Evolutionary conservation across 2,797 vertebrate species (phyloP).

Genomic region (Myiotriccus ornatus): DNA sequence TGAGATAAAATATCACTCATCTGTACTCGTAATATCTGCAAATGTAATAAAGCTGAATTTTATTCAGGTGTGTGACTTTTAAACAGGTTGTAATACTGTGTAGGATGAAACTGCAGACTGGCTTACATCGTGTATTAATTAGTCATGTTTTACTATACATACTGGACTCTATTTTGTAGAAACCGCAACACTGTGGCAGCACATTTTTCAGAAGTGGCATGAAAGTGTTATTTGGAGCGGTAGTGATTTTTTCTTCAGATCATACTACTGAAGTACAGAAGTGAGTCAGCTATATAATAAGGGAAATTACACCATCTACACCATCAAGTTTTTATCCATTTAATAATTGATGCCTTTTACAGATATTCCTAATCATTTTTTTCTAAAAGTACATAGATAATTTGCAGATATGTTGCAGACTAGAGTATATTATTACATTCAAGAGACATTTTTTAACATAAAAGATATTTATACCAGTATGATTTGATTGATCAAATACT

Average conservation of each 20-base stretch:
- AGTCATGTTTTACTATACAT: background rate
- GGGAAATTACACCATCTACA: background rate
- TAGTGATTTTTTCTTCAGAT: background rate
- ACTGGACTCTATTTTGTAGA: background rate
- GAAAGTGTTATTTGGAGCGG: background rate
- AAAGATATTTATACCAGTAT: background rate
- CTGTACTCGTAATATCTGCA: background rate
- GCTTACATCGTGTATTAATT: background rate
- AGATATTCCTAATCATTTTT: background rate
- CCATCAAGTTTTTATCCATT: background rate
- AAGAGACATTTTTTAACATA: background rate
- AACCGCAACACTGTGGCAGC: background rate
- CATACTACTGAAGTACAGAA: background rate
- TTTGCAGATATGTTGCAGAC: background rate
- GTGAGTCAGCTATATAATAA: background rate
- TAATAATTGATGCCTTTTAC: background rate
- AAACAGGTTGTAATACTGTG: background rate
- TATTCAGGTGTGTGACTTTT: background rate
- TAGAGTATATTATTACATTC: background rate
- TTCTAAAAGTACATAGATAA: background rate
- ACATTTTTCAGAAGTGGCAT: background rate
- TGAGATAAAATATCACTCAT: background rate
- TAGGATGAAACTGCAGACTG: background rate
- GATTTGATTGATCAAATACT: background rate
- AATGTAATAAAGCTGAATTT: background rate